Percentiles rank a stretch among this genome's conserved stretches.
These are phyloP conservation scores for Pteruthius melanotis DNA, from an alignment of 2,113 vertebrate genomes.

Conservation along the genomic window DNA sequence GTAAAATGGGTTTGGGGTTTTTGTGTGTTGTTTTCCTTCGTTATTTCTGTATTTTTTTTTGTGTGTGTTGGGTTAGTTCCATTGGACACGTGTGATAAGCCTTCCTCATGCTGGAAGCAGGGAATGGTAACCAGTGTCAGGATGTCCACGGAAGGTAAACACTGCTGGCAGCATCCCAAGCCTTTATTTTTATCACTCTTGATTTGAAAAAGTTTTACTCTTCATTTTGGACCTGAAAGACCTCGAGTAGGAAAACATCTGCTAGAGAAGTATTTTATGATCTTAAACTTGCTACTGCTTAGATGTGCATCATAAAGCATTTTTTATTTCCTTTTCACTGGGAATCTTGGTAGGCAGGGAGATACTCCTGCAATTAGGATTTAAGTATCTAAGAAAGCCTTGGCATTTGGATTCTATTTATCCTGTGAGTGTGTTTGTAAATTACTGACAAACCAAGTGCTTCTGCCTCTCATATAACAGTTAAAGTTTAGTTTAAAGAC, in stretches of 20 bases:
- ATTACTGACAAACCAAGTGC: not conserved
- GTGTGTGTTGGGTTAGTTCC: not conserved
- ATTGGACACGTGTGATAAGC: fast-evolving
- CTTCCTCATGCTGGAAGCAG: not conserved
- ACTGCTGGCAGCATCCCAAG: not conserved
- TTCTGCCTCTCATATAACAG: not conserved
- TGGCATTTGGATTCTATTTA: not conserved
- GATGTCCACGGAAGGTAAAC: not conserved
- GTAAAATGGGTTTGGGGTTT: not conserved
- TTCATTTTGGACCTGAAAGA: not conserved
- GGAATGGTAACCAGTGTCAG: not conserved
- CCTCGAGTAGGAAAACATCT: not conserved
- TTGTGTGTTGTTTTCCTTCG: not conserved
- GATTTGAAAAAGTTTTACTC: not conserved
- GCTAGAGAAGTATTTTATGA: not conserved
- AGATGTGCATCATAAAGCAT: not conserved
- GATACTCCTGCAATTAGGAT: not conserved
- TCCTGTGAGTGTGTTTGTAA: not conserved
- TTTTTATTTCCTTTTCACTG: not conserved
- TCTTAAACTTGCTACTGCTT: not conserved
- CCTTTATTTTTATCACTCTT: not conserved
- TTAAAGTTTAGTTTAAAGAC: not conserved
- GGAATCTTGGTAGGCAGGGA: not conserved
- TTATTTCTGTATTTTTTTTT: fast-evolving
- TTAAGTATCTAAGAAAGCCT: not conserved